Evolutionary conservation across 2,888 invertebrate genomes (phyloP).

Genomic region (Hyalella azteca): DNA sequence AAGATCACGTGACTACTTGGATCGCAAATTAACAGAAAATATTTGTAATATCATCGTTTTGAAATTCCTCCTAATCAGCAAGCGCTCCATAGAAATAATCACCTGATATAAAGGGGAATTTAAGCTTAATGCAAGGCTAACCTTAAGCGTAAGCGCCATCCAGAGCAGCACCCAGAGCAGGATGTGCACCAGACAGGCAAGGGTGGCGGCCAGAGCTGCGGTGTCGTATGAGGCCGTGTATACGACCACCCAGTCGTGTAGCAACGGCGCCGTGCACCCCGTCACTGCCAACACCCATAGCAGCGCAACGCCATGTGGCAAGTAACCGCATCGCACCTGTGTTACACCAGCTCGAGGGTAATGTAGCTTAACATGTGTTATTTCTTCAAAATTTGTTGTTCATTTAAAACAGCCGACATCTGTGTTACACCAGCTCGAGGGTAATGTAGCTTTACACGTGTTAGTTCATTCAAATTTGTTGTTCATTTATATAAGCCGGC

Average conservation of each 20-base stretch:
- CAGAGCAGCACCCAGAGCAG: conserved; percentile 85
- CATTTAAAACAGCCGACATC: too few species aligned
- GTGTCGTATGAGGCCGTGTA: conserved; percentile 75
- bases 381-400: too few species aligned
- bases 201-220: conserved; percentile 70
- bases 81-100: too few species aligned
- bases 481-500: too few species aligned
- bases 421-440: conserved; percentile 29
- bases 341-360: neutral
- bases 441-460: too few species aligned
- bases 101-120: too few species aligned
- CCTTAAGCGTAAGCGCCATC: conserved; percentile 79
- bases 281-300: conserved; percentile 77
- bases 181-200: conserved; percentile 75
- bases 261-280: conserved; percentile 79
- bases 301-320: conserved; percentile 83
- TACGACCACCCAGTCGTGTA: conserved; percentile 80
- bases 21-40: too few species aligned
- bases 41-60: too few species aligned
- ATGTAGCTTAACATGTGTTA: too few species aligned
- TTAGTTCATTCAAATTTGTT: too few species aligned
- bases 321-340: conserved; percentile 68
- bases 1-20: too few species aligned
- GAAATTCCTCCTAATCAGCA: too few species aligned
- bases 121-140: conserved; percentile 61